phyloP scores from a whole-genome alignment of 1,140 invertebrate genomes.

The Gerris buenoi region DNA sequence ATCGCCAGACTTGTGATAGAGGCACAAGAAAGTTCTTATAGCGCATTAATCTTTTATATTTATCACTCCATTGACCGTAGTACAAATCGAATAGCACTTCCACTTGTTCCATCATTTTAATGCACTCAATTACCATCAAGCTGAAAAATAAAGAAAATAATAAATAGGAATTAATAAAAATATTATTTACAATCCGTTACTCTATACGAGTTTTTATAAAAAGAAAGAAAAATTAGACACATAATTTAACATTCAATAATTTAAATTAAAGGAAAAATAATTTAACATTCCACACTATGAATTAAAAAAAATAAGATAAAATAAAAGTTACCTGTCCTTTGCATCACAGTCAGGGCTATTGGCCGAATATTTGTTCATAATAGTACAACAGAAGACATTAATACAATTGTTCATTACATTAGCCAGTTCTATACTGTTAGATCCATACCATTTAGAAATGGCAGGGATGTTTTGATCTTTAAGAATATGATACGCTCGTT shows the following conservation, averaged over 20 bases:
- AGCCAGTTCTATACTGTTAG: neutral
- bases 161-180: no score
- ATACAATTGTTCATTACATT: neutral
- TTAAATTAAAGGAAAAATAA: no score
- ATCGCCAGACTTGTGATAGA: neutral
- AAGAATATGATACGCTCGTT: neutral
- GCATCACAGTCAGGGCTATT: neutral
- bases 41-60: neutral
- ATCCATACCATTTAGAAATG: neutral
- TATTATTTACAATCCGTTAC: no score
- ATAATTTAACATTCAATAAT: no score
- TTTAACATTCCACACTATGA: neutral
- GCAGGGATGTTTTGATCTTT: neutral
- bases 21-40: neutral
- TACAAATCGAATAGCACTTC: neutral
- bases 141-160: no score
- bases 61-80: neutral
- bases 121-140: neutral
- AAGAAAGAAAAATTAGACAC: no score
- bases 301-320: neutral
- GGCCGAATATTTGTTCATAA: neutral
- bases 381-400: neutral
- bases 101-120: neutral
- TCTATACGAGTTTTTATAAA: no score
- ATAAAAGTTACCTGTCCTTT: neutral